Evolutionary conservation across 2,113 vertebrate species (phyloP), one percentile per base, ranked within the genome.

Genomic region (Pachycephala philippinensis): DNA sequence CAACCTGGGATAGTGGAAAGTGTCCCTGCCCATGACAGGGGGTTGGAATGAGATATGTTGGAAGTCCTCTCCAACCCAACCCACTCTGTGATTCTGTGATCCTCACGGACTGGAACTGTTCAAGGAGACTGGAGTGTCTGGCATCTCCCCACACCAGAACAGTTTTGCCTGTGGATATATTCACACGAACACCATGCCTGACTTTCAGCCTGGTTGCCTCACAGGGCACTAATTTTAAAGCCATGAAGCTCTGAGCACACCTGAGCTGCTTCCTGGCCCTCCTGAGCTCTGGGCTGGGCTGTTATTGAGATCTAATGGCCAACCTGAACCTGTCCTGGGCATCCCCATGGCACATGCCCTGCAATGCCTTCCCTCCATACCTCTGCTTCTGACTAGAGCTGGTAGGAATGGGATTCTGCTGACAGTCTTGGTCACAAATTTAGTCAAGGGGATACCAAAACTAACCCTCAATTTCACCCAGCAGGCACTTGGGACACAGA

Each of bases 31-130:
- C 37, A 15, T 20, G 20, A 33, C 13, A 60, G 33, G 10, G 13
- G 23, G 2, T 9, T 60, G 53, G 69, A 68, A 75, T 0, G 8
- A 68, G 9, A 6, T 8, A 10, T 4, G 1, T 2, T 74, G 28
- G 7, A 56, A 56, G 2, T 35, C 17, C 11, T 10, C 18, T 35
- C 50, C 35, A 42, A 42, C 9, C 9, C 57, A 64, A 17, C 16
- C 30, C 56, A 22, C 11, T 15, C 42, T 72, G 21, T 45, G 17
- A 49, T 42, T 72, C 35, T 19, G 35, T 54, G 57, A 18, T 31
- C 40, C 63, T 24, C 30, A 28, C 3, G 20, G 15, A 17, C 40
- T 56, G 35, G 9, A 52, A n/a, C 5, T 47, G 30, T 11, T 69
- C 16, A 9, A 26, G 39, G 42, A 13, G 23, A 19, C 13, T 56